phyloP scores from a whole-genome alignment of 1,140 invertebrate species.

The Ptiloglossa arizonensis region DNA sequence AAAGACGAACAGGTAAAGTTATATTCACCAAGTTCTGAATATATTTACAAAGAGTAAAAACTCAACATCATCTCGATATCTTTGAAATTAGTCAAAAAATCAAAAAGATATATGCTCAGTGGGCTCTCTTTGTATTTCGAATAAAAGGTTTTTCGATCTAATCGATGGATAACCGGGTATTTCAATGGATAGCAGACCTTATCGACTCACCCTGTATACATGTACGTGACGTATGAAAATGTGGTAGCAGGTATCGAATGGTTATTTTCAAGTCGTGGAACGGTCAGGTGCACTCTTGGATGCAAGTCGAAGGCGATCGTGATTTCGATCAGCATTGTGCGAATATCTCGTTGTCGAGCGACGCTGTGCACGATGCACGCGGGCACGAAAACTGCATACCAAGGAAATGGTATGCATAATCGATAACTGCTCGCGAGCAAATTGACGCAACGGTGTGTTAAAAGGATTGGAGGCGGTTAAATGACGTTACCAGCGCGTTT shows the following conservation, averaged over 20 bases:
- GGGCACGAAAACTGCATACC: neutral
- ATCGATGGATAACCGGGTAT: too few relatives aligned
- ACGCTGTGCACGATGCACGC: neutral
- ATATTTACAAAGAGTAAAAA: too few relatives aligned
- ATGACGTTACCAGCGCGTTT: neutral
- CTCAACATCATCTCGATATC: too few relatives aligned
- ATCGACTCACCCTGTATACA: too few relatives aligned
- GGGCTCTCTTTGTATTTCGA: too few relatives aligned
- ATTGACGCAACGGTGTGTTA: neutral
- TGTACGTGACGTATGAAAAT: neutral
- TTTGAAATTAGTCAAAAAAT: too few relatives aligned
- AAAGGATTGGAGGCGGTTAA: too few relatives aligned
- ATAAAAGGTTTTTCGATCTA: too few relatives aligned
- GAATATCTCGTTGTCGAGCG: neutral
- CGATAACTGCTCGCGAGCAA: neutral
- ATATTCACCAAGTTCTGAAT: too few relatives aligned
- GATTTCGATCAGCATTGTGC: neutral
- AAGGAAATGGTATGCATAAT: neutral
- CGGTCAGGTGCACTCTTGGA: neutral
- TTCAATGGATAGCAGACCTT: too few relatives aligned
- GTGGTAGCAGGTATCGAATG: neutral
- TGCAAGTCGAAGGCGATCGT: neutral
- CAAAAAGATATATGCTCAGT: too few relatives aligned
- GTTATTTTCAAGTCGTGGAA: neutral
- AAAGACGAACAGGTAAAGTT: too few relatives aligned